These are phyloP conservation scores for Micrastur ruficollis DNA, from an alignment of 2,797 vertebrate genomes.

Conservation along the genomic window DNA sequence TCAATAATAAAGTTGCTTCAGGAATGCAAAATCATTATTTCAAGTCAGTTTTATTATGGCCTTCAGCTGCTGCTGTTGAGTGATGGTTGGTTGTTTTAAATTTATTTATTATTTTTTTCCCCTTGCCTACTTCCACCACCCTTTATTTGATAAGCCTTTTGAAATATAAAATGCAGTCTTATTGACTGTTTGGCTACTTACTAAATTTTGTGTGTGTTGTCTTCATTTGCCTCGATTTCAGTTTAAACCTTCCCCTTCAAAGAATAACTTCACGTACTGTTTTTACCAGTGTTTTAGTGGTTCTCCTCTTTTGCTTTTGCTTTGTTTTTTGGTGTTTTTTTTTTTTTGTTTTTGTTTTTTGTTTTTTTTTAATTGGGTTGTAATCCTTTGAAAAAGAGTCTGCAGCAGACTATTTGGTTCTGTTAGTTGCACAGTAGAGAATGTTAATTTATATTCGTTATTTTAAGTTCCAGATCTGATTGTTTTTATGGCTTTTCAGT, in stretches of 20 bases:
- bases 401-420: neutral
- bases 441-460: neutral
- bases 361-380: neutral
- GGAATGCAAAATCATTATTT: neutral
- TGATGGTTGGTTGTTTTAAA: neutral
- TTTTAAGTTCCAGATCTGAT: neutral
- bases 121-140: neutral
- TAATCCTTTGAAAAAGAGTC: neutral
- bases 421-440: neutral
- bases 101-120: neutral
- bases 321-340: neutral
- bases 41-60: neutral
- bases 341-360: neutral
- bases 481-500: neutral
- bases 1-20: neutral
- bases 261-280: neutral
- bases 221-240: neutral
- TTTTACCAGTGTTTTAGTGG: neutral
- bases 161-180: neutral
- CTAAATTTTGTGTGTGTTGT: accelerated
- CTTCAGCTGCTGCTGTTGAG: neutral
- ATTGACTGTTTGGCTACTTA: neutral
- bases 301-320: neutral
- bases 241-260: neutral
- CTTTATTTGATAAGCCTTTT: neutral